Evolutionary conservation across 2,113 vertebrate genomes (phyloP), one percentile per base, ranked within the genome.

Genomic region (Benitochromis conjunctus): DNA sequence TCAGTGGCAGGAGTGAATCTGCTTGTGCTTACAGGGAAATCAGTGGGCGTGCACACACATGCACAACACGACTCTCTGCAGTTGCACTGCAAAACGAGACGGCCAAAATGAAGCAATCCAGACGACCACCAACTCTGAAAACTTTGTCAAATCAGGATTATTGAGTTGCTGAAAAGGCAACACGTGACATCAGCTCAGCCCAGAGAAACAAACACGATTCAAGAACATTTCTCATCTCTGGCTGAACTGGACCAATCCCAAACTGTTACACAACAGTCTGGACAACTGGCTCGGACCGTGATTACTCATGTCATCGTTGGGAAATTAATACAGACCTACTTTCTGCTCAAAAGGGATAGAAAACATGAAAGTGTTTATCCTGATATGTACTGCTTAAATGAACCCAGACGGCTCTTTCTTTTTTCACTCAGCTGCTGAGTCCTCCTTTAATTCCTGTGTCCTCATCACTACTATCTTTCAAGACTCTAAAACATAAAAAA

Each of bases 321-420:
- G 74, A 91, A 90, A 69, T 82, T 83, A 43, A 87, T 34, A 84
- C 78, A 94, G 89, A 91, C 80, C 83, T 83, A 51, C 60, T 89
- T 91, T 90, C 85, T 74, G 10, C 76, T 87, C 62, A 89, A 57
- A 91, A 26, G 46, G 84, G 81, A 57, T 82, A 36, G 69, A 58
- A 77, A 89, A 90, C 77, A 80, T 43, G 16, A 31, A 12, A 24
- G 51, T 24, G 43, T 24, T 83, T 69, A 86, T 62, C 86, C 38
- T 31, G 7, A 41, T 79, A 77, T 87, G 81, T 41, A 64, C 81
- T 82, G 85, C 71, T 58, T 55, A 16, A 4, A 41, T 54, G 83
- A 90, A 79, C 78, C 66, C 21, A 69, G 64, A 34, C 26, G 82
- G 21, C 12, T 24, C n/a, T 77, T 48, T 83, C 41, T 55, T 13